phyloP scores from a whole-genome alignment of 2,888 invertebrate species.

The Chironomus tentans region DNA sequence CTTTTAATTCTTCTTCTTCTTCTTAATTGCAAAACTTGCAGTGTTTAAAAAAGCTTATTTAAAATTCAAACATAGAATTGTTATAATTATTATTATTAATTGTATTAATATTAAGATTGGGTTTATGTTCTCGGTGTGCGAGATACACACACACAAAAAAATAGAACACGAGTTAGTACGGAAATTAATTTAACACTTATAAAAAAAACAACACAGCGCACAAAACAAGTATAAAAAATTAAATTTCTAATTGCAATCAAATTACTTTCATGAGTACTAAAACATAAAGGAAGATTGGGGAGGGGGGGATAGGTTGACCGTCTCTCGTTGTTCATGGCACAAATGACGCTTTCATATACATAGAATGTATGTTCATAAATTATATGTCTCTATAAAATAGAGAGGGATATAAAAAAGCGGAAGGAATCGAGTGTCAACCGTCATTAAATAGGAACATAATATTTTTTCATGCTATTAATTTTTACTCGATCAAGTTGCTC shows the following conservation, averaged over 20 bases:
- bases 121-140: no score
- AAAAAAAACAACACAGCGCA: neutral
- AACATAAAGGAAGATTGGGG: no score
- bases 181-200: neutral
- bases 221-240: neutral
- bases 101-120: neutral
- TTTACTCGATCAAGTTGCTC: neutral
- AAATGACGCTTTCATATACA: neutral
- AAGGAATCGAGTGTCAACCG: conserved; percentile 18
- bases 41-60: neutral
- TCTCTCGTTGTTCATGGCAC: neutral
- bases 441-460: conserved; percentile 26
- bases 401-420: neutral
- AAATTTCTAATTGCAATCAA: neutral
- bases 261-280: neutral
- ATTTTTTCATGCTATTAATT: conserved; percentile 22
- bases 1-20: no score
- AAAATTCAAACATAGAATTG: neutral
- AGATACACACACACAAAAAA: no score
- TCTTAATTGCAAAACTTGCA: no score
- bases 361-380: neutral
- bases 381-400: neutral
- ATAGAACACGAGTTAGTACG: neutral
- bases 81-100: neutral
- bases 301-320: neutral